These are phyloP conservation scores for Sebastes itinus DNA, from an alignment of 2,797 vertebrate genomes.

Conservation along the genomic window DNA sequence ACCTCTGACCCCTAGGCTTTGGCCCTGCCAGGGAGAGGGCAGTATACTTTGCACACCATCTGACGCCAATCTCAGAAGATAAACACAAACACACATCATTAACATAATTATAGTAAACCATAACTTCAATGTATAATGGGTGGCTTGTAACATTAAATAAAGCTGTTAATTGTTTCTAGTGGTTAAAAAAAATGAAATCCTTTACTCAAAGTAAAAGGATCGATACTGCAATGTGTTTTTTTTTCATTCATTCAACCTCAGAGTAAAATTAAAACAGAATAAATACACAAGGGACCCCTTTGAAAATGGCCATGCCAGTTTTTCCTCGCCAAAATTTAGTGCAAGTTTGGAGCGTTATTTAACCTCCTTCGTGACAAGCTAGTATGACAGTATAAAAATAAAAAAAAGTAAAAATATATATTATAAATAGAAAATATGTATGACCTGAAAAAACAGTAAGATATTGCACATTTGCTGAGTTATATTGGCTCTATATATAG, in stretches of 20 bases:
- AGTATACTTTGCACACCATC: conserved; percentile 72
- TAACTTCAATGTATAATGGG: neutral
- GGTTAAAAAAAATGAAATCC: neutral
- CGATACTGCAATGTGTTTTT: neutral
- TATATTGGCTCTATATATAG: too few species aligned
- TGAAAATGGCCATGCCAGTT: too few species aligned
- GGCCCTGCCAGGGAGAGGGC: conserved; percentile 30
- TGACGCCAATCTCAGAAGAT: conserved; percentile 67
- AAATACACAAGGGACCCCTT: neutral
- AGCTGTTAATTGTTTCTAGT: neutral
- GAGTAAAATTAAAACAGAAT: neutral
- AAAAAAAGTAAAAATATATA: too few species aligned
- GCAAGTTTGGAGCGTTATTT: too few species aligned
- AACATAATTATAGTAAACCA: neutral
- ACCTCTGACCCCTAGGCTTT: conserved; percentile 9
- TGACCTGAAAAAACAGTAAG: too few species aligned
- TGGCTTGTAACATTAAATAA: neutral
- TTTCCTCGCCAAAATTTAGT: too few species aligned
- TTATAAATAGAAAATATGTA: too few species aligned
- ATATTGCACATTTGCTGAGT: too few species aligned
- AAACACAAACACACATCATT: conserved; percentile 3
- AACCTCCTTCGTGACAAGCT: too few species aligned
- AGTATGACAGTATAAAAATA: too few species aligned
- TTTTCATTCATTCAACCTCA: neutral
- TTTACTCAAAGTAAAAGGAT: neutral